Evolutionary conservation across 2,797 vertebrate genomes (phyloP).

Genomic region (Bufotes viridis): DNA sequence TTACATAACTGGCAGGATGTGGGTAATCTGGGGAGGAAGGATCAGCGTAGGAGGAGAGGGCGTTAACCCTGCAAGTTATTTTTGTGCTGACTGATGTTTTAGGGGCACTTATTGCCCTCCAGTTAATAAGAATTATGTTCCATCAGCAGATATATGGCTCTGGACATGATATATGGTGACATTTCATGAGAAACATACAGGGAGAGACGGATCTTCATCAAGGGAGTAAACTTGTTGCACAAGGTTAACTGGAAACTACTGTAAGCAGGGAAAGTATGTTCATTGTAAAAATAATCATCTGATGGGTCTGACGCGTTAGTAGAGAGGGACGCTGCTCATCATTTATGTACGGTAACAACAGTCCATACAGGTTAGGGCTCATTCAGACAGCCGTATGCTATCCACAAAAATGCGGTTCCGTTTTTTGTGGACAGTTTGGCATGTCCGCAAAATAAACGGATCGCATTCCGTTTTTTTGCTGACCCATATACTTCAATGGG

Average conservation of each 20-base stretch:
- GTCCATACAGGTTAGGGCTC: background rate
- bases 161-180: background rate
- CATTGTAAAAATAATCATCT: constrained; percentile 1
- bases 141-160: background rate
- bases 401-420: too few species aligned
- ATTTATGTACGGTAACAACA: background rate
- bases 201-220: background rate
- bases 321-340: background rate
- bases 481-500: too few species aligned
- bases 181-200: background rate
- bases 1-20: constrained; percentile 57
- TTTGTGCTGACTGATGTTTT: constrained; percentile 44
- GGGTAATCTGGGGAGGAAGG: constrained; percentile 60
- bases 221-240: background rate
- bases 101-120: background rate
- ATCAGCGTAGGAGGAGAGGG: constrained; percentile 57
- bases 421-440: too few species aligned
- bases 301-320: background rate
- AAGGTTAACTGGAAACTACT: background rate
- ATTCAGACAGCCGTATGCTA: too few species aligned
- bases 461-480: too few species aligned
- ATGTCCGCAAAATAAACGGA: too few species aligned
- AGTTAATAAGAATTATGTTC: background rate
- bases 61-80: constrained; percentile 56
- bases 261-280: background rate